These are phyloP conservation scores for Antedon mediterranea DNA, from an alignment of 53 echinoderm and acorn worm species.

Conservation along the genomic window DNA sequence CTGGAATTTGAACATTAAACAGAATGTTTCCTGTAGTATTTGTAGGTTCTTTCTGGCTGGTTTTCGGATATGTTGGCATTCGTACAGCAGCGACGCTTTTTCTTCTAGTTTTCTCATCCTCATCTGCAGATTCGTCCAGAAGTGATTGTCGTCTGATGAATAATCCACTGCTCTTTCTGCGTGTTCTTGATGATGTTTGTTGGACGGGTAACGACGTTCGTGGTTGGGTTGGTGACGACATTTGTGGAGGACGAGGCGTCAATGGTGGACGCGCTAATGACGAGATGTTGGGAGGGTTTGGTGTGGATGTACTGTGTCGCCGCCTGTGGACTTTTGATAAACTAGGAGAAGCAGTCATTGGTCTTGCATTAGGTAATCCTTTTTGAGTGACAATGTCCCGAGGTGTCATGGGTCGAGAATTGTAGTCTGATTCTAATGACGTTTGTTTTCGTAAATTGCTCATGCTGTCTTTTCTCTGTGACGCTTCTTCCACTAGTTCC, in stretches of 20 bases:
- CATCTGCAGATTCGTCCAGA: constrained; percentile 7
- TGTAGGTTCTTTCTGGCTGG: constrained; percentile 10
- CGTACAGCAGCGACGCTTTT: constrained; percentile 48
- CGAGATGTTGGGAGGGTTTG: constrained; percentile 7
- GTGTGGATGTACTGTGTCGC: background rate
- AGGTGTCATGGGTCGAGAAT: background rate
- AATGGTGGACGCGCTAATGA: constrained; percentile 15
- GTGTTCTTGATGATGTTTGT: constrained; percentile 11
- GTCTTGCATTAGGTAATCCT: background rate
- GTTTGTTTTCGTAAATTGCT: constrained; percentile 20
- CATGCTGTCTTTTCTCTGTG: constrained; percentile 22
- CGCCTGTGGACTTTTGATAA: background rate
- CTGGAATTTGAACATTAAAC: constrained; percentile 46
- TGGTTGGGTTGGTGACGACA: constrained; percentile 1
- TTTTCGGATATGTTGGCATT: constrained; percentile 20
- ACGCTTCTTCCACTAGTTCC: constrained; percentile 27
- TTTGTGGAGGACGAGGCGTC: constrained; percentile 13
- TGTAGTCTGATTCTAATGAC: background rate
- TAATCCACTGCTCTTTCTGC: constrained; percentile 55
- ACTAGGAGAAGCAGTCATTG: constrained; percentile 5
- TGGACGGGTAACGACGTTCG: too few relatives aligned
- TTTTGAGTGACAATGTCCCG: background rate
- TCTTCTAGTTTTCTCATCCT: constrained; percentile 25
- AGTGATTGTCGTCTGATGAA: constrained; percentile 35
- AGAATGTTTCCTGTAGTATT: constrained; percentile 34